Evolutionary conservation across 1,140 invertebrate genomes (phyloP).

Genomic region (Dinothrombium tinctorium): DNA sequence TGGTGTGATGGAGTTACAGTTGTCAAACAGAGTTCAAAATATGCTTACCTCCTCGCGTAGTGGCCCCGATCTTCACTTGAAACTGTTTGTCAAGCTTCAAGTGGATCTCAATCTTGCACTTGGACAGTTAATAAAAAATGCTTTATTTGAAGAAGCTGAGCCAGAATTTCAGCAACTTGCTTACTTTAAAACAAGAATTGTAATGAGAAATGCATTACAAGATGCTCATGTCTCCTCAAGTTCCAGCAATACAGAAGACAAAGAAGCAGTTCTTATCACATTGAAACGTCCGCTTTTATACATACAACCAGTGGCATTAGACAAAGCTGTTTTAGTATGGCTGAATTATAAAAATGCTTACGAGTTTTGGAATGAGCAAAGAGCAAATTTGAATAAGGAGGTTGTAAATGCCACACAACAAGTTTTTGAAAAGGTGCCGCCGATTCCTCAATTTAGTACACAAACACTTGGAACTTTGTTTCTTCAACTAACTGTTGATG

Average conservation of each 20-base stretch:
- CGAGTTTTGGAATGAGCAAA: slow-evolving; percentile 93
- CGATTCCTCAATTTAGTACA: slow-evolving; percentile 15
- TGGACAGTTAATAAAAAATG: slow-evolving; percentile 69
- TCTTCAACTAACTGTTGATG: slow-evolving; percentile 77
- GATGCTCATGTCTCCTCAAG: slow-evolving; percentile 48
- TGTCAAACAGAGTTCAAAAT: slow-evolving; percentile 81
- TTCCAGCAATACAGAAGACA: slow-evolving; percentile 34
- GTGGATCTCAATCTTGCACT: slow-evolving; percentile 82
- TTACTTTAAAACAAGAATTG: slow-evolving; percentile 84
- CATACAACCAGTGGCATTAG: slow-evolving; percentile 80
- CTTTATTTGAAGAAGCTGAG: slow-evolving; percentile 85
- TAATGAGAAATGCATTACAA: slow-evolving; percentile 27
- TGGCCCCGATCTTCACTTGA: slow-evolving; percentile 21
- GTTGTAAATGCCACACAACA: slow-evolving; percentile 49
- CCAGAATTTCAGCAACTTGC: slow-evolving; percentile 89
- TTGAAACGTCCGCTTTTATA: slow-evolving; percentile 74
- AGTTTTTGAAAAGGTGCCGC: slow-evolving; percentile 37
- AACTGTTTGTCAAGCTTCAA: slow-evolving; percentile 76
- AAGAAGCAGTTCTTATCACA: slow-evolving; percentile 78
- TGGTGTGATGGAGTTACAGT: slow-evolving; percentile 60
- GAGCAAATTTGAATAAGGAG: slow-evolving; percentile 50
- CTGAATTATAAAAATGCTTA: slow-evolving; percentile 96
- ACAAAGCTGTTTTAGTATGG: slow-evolving; percentile 90
- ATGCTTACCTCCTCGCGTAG: slow-evolving; percentile 28
- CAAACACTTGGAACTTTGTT: slow-evolving; percentile 60